These are phyloP conservation scores for Podilymbus podiceps DNA, from an alignment of 2,113 vertebrate genomes.

Conservation along the genomic window DNA sequence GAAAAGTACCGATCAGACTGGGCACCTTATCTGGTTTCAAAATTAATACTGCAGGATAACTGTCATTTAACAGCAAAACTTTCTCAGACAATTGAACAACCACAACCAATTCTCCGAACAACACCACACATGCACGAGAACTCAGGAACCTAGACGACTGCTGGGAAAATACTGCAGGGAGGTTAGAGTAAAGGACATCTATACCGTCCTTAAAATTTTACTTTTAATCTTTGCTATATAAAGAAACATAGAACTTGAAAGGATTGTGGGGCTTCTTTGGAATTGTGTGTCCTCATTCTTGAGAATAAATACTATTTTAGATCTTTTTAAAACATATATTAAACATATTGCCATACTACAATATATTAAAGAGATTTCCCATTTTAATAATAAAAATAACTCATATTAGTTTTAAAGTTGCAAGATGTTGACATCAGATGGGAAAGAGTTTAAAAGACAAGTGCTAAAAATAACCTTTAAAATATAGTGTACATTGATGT, in stretches of 20 bases:
- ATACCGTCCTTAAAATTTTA: constrained; percentile 8
- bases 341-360: constrained; percentile 27
- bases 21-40: not conserved
- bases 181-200: not conserved
- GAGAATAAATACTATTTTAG: constrained; percentile 48
- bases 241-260: constrained; percentile 41
- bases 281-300: not conserved
- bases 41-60: not conserved
- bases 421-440: constrained; percentile 61
- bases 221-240: constrained; percentile 32
- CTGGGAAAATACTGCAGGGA: not conserved
- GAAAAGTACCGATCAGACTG: not conserved
- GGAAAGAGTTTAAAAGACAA: constrained; percentile 71
- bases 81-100: not conserved
- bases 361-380: constrained; percentile 33
- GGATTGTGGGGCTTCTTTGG: not conserved
- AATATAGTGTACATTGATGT: constrained; percentile 60
- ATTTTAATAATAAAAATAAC: constrained; percentile 62
- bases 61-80: not conserved
- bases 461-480: constrained; percentile 74
- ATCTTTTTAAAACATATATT: constrained; percentile 22
- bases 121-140: not conserved
- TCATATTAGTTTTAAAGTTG: constrained; percentile 55
- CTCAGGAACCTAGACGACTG: not conserved
- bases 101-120: not conserved